These are phyloP conservation scores for Epicauta chinensis DNA, from an alignment of 1,140 invertebrate species.

Conservation along the genomic window DNA sequence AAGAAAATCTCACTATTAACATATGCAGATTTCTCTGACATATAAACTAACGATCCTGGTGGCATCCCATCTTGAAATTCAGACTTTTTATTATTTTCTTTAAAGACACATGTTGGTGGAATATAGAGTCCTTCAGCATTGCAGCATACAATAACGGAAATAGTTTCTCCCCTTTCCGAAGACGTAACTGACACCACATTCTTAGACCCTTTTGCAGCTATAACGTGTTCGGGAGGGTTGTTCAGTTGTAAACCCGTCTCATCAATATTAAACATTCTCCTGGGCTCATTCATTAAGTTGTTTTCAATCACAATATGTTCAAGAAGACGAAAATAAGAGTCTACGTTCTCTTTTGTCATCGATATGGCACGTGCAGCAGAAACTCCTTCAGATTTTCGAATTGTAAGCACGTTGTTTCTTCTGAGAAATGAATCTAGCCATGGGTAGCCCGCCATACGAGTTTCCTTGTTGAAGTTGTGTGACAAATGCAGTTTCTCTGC, in stretches of 20 bases:
- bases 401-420: conserved; percentile 20
- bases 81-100: too few species aligned
- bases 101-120: too few species aligned
- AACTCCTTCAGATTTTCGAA: conserved; percentile 29
- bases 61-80: conserved; percentile 37
- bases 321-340: conserved; percentile 28
- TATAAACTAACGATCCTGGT: conserved; percentile 29
- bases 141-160: conserved; percentile 33
- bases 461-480: conserved; percentile 37
- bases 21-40: conserved; percentile 39
- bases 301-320: conserved; percentile 20
- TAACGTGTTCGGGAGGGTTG: conserved; percentile 18
- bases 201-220: conserved; percentile 25
- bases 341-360: conserved; percentile 21
- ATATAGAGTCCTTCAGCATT: too few species aligned
- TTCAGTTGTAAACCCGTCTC: conserved; percentile 28
- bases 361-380: conserved; percentile 21
- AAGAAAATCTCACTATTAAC: conserved; percentile 21
- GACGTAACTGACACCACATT: conserved; percentile 17
- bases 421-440: conserved; percentile 32
- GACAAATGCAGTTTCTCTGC: conserved; percentile 34
- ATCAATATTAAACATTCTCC: conserved; percentile 26
- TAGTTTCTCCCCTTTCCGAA: conserved; percentile 33
- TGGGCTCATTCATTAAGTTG: conserved; percentile 22
- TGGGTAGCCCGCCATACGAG: conserved; percentile 30